Conservation (phyloP, 2,888 invertebrate genomes). For the Orthosia gothica region DNA sequence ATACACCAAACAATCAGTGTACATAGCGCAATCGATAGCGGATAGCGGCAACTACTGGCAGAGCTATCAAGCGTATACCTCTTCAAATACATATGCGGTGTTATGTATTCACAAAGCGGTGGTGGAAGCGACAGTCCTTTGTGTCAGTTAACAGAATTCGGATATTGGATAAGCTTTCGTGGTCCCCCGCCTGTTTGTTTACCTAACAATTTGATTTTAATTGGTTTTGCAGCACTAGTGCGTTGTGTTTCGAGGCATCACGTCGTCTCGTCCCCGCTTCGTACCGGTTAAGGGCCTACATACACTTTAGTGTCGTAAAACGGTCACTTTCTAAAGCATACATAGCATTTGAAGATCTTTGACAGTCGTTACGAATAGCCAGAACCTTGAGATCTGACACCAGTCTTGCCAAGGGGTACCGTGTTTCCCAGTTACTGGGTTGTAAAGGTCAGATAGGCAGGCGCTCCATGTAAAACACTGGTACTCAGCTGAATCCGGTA, state of each 20-base stretch:
- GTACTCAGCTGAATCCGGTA: no score
- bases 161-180: constrained; percentile 87
- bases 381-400: no score
- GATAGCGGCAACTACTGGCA: constrained; percentile 40
- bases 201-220: constrained; percentile 87
- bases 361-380: no score
- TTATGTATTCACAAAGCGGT: constrained; percentile 79
- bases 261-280: constrained; percentile 57
- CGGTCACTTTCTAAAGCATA: no score
- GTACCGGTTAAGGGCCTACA: constrained; percentile 34
- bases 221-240: constrained; percentile 75
- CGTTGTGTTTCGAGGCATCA: constrained; percentile 39
- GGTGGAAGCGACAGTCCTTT: constrained; percentile 85
- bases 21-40: constrained; percentile 43
- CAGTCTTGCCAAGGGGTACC: no score
- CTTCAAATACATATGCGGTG: constrained; percentile 66
- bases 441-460: no score
- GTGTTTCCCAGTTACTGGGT: no score
- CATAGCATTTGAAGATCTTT: no score
- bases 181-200: constrained; percentile 77
- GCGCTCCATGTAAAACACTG: no score
- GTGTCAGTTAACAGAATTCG: constrained; percentile 86
- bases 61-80: constrained; percentile 57
- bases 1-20: constrained; percentile 36
- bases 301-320: no score